A percentile compares a stretch with the other conserved stretches of the same genome.
Conservation (phyloP, 2,797 vertebrate genomes). For the Chanos chanos region DNA sequence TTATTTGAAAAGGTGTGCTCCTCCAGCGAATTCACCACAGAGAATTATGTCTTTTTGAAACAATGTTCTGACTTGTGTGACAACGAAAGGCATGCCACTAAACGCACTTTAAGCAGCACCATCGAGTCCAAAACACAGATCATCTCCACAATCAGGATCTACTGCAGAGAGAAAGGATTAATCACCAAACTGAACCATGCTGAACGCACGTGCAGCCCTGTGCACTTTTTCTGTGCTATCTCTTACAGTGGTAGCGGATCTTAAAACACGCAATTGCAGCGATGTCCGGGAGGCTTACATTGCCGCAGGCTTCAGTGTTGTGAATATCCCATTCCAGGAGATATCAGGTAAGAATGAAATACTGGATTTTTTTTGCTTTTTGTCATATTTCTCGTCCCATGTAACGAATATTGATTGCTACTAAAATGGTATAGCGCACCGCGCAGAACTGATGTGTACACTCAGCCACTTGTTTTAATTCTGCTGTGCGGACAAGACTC, state of each 20-base stretch:
- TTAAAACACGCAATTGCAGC: conserved; percentile 81
- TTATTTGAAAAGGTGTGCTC: background rate
- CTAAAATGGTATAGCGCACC: too few relatives aligned
- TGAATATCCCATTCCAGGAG: conserved; percentile 82
- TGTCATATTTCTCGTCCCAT: too few relatives aligned
- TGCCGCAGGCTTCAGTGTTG: conserved; percentile 83
- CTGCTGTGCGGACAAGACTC: too few relatives aligned
- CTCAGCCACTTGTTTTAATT: too few relatives aligned
- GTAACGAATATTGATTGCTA: too few relatives aligned
- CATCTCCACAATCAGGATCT: conserved; percentile 38
- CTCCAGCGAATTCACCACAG: too few relatives aligned
- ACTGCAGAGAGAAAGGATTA: conserved; percentile 46
- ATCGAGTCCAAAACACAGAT: conserved; percentile 54
- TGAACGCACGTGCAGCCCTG: conserved; percentile 60
- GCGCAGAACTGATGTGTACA: too few relatives aligned
- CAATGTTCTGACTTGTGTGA: too few relatives aligned
- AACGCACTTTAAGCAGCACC: conserved; percentile 13
- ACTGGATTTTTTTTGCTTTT: too few relatives aligned
- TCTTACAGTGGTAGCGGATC: conserved; percentile 69
- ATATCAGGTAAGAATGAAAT: conserved; percentile 78
- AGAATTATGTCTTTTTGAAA: too few relatives aligned
- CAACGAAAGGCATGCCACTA: too few relatives aligned
- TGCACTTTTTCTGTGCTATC: conserved; percentile 70
- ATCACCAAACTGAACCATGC: conserved; percentile 61
- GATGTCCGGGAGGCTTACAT: conserved; percentile 82